Conservation (phyloP, 2,797 vertebrate species). For the Erpetoichthys calabaricus region DNA sequence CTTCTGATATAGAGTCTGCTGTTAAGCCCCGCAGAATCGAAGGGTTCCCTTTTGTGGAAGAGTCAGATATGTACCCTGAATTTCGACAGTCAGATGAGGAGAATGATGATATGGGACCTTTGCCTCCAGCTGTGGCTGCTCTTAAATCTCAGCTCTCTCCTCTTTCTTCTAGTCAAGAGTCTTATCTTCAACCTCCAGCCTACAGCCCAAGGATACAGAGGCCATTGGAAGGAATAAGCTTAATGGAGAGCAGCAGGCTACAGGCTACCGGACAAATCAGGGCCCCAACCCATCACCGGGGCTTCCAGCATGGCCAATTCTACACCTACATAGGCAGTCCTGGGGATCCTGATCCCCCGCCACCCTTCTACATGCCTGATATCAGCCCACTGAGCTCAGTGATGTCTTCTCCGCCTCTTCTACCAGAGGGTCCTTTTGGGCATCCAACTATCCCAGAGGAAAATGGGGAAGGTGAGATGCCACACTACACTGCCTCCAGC, state of each 20-base stretch:
- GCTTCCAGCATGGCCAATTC: slow-evolving; percentile 86
- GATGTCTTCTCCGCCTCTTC: slow-evolving; percentile 83
- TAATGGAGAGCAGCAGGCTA: slow-evolving; percentile 70
- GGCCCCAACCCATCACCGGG: slow-evolving; percentile 68
- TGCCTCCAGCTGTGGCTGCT: slow-evolving; percentile 78
- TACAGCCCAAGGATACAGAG: slow-evolving; percentile 94
- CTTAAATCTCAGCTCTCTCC: slow-evolving; percentile 90
- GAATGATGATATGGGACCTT: slow-evolving; percentile 79
- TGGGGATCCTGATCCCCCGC: slow-evolving; percentile 66
- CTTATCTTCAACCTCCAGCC: slow-evolving; percentile 91
- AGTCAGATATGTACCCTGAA: slow-evolving; percentile 97
- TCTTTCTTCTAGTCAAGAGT: slow-evolving; percentile 94
- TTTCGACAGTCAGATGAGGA: slow-evolving; percentile 97
- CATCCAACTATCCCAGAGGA: slow-evolving; percentile 91
- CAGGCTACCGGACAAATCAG: slow-evolving; percentile 87
- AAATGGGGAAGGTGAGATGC: slow-evolving; percentile 68
- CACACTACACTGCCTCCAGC: slow-evolving; percentile 70
- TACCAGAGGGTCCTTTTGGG: slow-evolving; percentile 77
- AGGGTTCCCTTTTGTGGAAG: slow-evolving; percentile 95
- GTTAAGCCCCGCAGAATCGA: slow-evolving; percentile 78
- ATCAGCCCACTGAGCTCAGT: slow-evolving; percentile 91
- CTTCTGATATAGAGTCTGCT: slow-evolving; percentile 64
- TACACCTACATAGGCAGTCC: slow-evolving; percentile 93
- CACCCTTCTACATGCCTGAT: slow-evolving; percentile 96
- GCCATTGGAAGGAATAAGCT: slow-evolving; percentile 73